Evolutionary conservation across 2,888 invertebrate species (phyloP).

Genomic region (Caenorhabditis sp.): DNA sequence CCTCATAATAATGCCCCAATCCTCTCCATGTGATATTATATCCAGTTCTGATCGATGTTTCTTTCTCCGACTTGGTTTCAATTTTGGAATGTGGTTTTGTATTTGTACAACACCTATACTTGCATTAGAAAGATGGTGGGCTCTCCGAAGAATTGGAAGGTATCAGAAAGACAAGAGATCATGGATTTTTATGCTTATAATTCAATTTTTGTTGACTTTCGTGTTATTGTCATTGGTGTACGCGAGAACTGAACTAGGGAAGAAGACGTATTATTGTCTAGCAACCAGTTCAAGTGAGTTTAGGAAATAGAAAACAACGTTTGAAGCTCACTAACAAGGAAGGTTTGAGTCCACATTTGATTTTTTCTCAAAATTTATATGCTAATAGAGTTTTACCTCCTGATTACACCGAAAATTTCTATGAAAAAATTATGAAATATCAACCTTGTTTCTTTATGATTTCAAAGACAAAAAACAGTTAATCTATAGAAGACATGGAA

Average conservation of each 20-base stretch:
- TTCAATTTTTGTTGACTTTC: conserved; percentile 9
- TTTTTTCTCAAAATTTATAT: no score
- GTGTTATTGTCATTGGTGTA: conserved; percentile 14
- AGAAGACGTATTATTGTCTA: conserved; percentile 13
- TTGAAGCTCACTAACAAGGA: no score
- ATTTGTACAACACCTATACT: conserved; percentile 27
- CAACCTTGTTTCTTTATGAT: no score
- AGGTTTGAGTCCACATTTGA: no score
- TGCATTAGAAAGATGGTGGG: conserved; percentile 11
- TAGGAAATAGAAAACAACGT: not conserved
- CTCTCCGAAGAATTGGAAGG: not conserved
- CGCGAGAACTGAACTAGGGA: conserved; percentile 8
- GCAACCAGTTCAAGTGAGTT: conserved; percentile 7
- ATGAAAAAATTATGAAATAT: no score
- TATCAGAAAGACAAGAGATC: conserved; percentile 16
- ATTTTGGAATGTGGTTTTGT: conserved; percentile 20
- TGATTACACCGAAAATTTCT: no score
- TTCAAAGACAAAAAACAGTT: no score
- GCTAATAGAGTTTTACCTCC: no score
- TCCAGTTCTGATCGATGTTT: conserved; percentile 16
- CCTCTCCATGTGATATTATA: conserved; percentile 21
- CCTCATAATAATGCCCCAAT: not conserved
- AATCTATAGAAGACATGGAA: no score
- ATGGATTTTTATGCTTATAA: conserved; percentile 9
- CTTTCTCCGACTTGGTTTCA: conserved; percentile 10